Evolutionary conservation across 2,113 vertebrate genomes (phyloP).

Genomic region (Colossoma macropomum): DNA sequence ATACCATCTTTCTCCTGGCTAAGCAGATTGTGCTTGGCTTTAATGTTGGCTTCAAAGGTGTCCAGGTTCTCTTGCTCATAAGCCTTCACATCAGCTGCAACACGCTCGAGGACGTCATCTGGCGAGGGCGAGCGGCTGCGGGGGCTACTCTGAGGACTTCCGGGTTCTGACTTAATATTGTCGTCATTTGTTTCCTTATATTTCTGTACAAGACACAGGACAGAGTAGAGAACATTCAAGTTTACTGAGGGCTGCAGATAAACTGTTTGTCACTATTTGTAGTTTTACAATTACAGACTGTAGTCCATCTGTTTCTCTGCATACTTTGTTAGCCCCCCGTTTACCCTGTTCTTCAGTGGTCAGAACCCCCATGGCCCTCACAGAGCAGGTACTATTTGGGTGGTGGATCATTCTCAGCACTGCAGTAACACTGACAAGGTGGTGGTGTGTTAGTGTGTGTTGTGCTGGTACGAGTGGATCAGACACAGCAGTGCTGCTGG

Average conservation of each 20-base stretch:
- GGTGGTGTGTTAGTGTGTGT: no score
- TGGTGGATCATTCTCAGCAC: no score
- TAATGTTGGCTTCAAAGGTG: constrained; percentile 94
- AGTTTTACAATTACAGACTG: no score
- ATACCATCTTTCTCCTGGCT: constrained; percentile 94
- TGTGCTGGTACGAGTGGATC: no score
- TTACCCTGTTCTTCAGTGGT: no score
- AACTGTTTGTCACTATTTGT: not conserved
- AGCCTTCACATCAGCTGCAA: constrained; percentile 95
- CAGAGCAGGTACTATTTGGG: no score
- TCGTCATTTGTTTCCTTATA: constrained; percentile 90
- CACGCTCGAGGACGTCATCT: constrained; percentile 93
- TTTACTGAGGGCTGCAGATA: not conserved
- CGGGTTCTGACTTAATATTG: constrained; percentile 88
- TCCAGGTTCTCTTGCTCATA: constrained; percentile 95
- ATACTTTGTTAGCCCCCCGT: no score
- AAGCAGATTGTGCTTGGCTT: constrained; percentile 97
- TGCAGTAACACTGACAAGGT: no score
- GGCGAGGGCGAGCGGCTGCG: constrained; percentile 94
- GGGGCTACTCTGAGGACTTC: constrained; percentile 93
- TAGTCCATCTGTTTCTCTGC: no score
- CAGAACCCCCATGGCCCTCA: no score
- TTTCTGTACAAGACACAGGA: constrained; percentile 79
- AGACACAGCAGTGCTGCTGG: no score
- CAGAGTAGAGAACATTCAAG: not conserved